Conservation (phyloP, 2,888 invertebrate genomes). For the Rhingia campestris region DNA sequence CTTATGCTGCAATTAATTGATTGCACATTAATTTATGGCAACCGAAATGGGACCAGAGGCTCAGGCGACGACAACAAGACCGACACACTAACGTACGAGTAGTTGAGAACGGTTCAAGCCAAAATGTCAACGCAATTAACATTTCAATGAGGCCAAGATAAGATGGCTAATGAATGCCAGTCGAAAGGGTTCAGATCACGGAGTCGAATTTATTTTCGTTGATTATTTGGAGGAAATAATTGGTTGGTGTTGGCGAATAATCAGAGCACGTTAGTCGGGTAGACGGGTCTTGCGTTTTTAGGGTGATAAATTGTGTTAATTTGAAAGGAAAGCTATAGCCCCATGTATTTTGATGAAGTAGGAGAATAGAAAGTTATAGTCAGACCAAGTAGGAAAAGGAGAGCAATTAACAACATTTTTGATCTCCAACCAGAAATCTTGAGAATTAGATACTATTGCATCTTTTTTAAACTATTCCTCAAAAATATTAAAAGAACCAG, state of each 20-base stretch:
- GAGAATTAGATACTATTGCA: too few species aligned
- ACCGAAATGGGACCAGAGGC: slow-evolving; percentile 53
- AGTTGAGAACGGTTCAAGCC: slow-evolving; percentile 34
- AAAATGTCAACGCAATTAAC: slow-evolving; percentile 73
- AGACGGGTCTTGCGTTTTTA: neutral
- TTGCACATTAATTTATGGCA: slow-evolving; percentile 69
- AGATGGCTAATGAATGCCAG: slow-evolving; percentile 63
- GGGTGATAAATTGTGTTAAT: neutral
- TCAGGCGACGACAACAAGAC: neutral
- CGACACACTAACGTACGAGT: slow-evolving; percentile 1
- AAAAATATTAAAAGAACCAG: too few species aligned
- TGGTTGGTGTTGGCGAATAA: slow-evolving; percentile 14
- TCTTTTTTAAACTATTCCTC: too few species aligned
- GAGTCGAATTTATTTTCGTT: slow-evolving; percentile 56
- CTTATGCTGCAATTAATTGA: slow-evolving; percentile 73
- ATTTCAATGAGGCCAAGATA: slow-evolving; percentile 73
- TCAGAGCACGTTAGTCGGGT: neutral
- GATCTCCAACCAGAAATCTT: too few species aligned
- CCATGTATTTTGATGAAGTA: neutral
- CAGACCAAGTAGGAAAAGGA: too few species aligned
- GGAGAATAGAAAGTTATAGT: neutral
- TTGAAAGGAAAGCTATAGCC: neutral
- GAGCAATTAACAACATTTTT: too few species aligned
- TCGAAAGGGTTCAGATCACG: slow-evolving; percentile 49
- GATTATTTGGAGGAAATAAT: slow-evolving; percentile 59